These are phyloP conservation scores for Gallinago media DNA, from an alignment of 2,113 vertebrate genomes.

Conservation along the genomic window DNA sequence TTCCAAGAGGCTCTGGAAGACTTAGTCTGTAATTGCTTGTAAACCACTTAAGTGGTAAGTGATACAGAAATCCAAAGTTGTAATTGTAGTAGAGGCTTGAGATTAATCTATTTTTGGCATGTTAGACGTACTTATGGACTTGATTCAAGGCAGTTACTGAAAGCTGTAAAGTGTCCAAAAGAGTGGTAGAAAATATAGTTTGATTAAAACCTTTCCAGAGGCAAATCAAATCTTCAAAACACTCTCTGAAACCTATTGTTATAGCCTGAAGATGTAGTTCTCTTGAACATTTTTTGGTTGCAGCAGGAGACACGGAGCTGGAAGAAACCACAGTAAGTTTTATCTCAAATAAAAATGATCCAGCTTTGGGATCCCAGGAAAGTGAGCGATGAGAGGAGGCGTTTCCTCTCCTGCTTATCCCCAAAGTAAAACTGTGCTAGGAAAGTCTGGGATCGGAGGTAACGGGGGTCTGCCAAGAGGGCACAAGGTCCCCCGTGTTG, in stretches of 20 bases:
- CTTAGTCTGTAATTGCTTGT: slow-evolving; percentile 29
- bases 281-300: no score
- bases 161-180: slow-evolving; percentile 1
- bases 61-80: background rate
- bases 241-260: background rate
- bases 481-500: rapidly evolving
- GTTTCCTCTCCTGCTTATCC: background rate
- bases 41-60: slow-evolving; percentile 8
- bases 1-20: background rate
- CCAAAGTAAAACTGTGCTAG: background rate
- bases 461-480: background rate
- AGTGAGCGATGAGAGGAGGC: background rate
- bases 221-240: background rate
- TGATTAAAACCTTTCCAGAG: background rate
- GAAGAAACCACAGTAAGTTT: background rate
- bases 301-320: background rate
- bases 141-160: background rate
- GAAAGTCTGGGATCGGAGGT: background rate
- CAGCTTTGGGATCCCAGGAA: background rate
- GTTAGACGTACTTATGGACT: background rate
- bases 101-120: slow-evolving; percentile 25
- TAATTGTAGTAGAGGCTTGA: background rate
- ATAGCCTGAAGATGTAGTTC: background rate
- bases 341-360: background rate
- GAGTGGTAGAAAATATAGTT: background rate